These are phyloP conservation scores for Heteromyza rotundicornis DNA, from an alignment of 2,888 invertebrate species.

Conservation along the genomic window DNA sequence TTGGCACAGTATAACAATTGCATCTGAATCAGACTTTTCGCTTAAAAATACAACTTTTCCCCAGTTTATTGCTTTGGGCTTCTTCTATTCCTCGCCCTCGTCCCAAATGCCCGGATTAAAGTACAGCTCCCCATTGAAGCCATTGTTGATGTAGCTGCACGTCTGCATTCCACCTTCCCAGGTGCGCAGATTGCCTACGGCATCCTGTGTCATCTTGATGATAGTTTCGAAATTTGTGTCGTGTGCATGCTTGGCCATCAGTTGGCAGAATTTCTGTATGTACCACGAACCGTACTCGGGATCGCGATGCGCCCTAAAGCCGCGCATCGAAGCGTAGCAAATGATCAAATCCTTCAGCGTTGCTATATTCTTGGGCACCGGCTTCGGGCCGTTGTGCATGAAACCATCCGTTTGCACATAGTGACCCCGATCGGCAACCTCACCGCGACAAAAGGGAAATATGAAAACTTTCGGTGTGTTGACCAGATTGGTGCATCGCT, in stretches of 20 bases:
- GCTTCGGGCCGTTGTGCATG: neutral
- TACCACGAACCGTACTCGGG: slow-evolving; percentile 71
- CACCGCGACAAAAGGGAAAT: slow-evolving; percentile 72
- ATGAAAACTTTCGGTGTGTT: slow-evolving; percentile 76
- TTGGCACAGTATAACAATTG: too few species aligned
- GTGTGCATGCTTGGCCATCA: slow-evolving; percentile 71
- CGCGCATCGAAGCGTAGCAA: slow-evolving; percentile 71
- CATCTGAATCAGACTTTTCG: neutral
- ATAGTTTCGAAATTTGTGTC: slow-evolving; percentile 70
- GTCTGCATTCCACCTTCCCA: slow-evolving; percentile 65
- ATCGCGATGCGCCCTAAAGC: slow-evolving; percentile 66
- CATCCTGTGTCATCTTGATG: slow-evolving; percentile 69
- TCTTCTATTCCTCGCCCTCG: neutral
- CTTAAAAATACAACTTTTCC: too few species aligned
- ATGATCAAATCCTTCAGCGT: slow-evolving; percentile 69
- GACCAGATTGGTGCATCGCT: slow-evolving; percentile 64
- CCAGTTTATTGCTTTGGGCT: neutral
- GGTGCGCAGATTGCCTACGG: slow-evolving; percentile 61
- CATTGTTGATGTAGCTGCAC: slow-evolving; percentile 69
- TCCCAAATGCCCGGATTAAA: slow-evolving; percentile 69
- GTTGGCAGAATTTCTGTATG: slow-evolving; percentile 71
- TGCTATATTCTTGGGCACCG: slow-evolving; percentile 35
- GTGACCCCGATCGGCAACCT: slow-evolving; percentile 52
- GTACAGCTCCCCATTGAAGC: slow-evolving; percentile 71
- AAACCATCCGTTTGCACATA: slow-evolving; percentile 34